A percentile compares a stretch with the other conserved stretches of the same genome.
phyloP scores from a whole-genome alignment of 2,888 invertebrate genomes.

The Thera britannica region DNA sequence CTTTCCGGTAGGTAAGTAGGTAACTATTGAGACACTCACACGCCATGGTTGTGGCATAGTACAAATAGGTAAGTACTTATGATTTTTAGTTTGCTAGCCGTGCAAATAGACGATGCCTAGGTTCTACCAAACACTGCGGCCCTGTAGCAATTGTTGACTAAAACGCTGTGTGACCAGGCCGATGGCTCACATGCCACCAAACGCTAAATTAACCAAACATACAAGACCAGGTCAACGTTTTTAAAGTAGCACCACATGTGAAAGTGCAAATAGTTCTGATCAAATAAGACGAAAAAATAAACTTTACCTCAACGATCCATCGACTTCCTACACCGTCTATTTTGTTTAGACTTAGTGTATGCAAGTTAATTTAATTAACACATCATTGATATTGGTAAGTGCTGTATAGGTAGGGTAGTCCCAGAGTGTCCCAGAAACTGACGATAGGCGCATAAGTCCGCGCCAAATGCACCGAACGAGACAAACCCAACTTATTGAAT shows the following conservation, averaged over 20 bases:
- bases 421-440: background rate
- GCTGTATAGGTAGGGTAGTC: constrained; percentile 1
- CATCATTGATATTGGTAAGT: constrained; percentile 9
- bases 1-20: constrained; percentile 43
- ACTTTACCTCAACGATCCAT: constrained; percentile 56
- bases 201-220: constrained; percentile 71
- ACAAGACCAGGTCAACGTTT: constrained; percentile 76
- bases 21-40: constrained; percentile 54
- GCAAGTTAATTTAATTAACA: constrained; percentile 34
- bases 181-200: constrained; percentile 55
- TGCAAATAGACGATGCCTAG: constrained; percentile 58
- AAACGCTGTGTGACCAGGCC: constrained; percentile 8
- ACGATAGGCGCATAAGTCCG: background rate
- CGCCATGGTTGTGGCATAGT: constrained; percentile 68
- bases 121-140: constrained; percentile 13
- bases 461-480: too few relatives aligned
- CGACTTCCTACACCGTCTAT: constrained; percentile 51
- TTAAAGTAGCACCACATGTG: constrained; percentile 78
- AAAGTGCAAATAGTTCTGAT: constrained; percentile 78
- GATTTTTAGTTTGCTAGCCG: constrained; percentile 42
- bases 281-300: constrained; percentile 73
- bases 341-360: constrained; percentile 40
- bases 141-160: constrained; percentile 25
- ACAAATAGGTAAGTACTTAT: constrained; percentile 51
- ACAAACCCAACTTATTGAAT: background rate